A percentile compares a stretch with the other conserved stretches of the same genome.
phyloP scores from a whole-genome alignment of 2,797 vertebrate species.

The Paramormyrops hopkinsi region DNA sequence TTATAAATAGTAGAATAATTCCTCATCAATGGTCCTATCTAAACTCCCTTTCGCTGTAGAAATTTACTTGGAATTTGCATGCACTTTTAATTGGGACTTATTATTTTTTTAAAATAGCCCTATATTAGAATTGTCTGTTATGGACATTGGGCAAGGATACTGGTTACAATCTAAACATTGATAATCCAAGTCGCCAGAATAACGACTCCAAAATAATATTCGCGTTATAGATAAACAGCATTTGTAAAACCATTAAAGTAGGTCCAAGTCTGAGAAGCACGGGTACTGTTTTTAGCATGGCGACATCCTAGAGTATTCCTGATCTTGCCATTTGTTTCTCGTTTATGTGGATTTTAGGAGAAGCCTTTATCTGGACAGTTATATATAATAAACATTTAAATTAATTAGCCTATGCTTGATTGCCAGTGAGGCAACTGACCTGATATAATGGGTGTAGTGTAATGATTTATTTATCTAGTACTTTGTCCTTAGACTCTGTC shows the following conservation, averaged over 20 bases:
- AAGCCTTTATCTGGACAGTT: background rate
- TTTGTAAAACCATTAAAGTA: background rate
- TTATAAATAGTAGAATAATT: background rate
- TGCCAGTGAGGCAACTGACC: background rate
- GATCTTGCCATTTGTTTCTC: background rate
- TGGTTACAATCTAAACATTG: background rate
- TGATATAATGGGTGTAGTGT: background rate
- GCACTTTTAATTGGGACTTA: background rate
- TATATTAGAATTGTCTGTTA: background rate
- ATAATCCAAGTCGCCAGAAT: background rate
- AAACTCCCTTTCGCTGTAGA: background rate
- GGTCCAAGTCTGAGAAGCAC: background rate
- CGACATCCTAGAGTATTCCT: background rate
- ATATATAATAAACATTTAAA: background rate
- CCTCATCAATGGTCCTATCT: background rate
- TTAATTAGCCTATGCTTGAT: background rate
- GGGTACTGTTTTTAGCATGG: background rate
- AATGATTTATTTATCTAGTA: conserved; percentile 2
- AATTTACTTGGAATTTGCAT: background rate
- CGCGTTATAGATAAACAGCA: background rate
- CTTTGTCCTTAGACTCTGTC: background rate
- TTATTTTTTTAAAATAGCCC: background rate
- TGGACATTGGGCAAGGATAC: background rate
- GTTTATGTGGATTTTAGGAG: background rate
- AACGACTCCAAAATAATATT: background rate